These are phyloP conservation scores for Altica lythri DNA, from an alignment of 2,888 invertebrate species.

Conservation along the genomic window DNA sequence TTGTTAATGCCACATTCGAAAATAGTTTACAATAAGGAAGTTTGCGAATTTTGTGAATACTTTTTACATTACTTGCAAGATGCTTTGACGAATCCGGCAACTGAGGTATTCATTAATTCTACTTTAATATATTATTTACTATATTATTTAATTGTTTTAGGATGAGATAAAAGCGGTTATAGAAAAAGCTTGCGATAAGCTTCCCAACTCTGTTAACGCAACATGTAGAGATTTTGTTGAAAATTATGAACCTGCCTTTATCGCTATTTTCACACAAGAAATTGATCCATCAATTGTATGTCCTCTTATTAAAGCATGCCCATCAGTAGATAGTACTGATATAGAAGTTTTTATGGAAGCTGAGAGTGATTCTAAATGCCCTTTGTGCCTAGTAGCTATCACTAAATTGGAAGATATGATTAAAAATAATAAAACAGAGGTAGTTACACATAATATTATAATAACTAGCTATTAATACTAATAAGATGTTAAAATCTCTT, in stretches of 20 bases:
- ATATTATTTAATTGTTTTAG: constrained; percentile 59
- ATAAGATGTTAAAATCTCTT: too few relatives aligned
- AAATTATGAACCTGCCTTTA: constrained; percentile 78
- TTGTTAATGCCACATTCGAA: constrained; percentile 54
- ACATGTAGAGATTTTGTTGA: constrained; percentile 78
- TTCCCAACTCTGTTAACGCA: constrained; percentile 66
- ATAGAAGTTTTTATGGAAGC: constrained; percentile 62
- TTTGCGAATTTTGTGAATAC: constrained; percentile 83
- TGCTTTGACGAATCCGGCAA: constrained; percentile 68
- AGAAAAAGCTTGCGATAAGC: constrained; percentile 68
- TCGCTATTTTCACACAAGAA: constrained; percentile 78
- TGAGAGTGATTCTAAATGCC: constrained; percentile 73
- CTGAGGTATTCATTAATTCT: constrained; percentile 74
- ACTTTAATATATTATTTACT: background rate
- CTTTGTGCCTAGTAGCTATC: constrained; percentile 82
- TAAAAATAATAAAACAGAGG: constrained; percentile 76
- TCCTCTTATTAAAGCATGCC: constrained; percentile 73
- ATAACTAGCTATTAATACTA: too few relatives aligned
- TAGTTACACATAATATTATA: too few relatives aligned
- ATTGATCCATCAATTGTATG: constrained; percentile 79
- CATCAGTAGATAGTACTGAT: constrained; percentile 59
- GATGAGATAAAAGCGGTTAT: constrained; percentile 70
- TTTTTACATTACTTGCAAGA: constrained; percentile 79
- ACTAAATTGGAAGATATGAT: constrained; percentile 75
- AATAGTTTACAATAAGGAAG: constrained; percentile 57